Conservation (phyloP, 1,140 invertebrate species). For the Sipha flava region DNA sequence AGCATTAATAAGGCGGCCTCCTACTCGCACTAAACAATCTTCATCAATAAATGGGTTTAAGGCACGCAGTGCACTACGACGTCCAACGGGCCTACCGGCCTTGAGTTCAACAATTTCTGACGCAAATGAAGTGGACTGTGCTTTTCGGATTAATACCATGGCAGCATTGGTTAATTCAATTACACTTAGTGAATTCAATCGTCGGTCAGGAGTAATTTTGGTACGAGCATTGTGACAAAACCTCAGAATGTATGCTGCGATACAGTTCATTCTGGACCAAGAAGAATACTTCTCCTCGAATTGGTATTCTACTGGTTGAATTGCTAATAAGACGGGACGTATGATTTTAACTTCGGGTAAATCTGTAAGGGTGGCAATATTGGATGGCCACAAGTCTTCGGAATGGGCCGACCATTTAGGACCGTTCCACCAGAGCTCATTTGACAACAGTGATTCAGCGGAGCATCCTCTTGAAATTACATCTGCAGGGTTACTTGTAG, state of each 20-base stretch:
- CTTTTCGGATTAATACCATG: background rate
- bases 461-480: constrained; percentile 22
- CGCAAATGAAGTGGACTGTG: background rate
- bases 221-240: background rate
- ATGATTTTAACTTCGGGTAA: too few relatives aligned
- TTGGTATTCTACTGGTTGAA: too few relatives aligned
- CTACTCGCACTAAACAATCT: constrained; percentile 1
- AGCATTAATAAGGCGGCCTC: background rate
- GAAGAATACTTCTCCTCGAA: too few relatives aligned
- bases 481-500: constrained; percentile 34
- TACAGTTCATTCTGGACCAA: background rate
- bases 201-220: background rate
- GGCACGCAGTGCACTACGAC: background rate
- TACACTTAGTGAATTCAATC: background rate
- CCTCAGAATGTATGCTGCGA: background rate
- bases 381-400: too few relatives aligned
- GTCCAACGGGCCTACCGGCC: background rate
- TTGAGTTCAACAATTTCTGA: background rate
- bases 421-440: constrained; percentile 34
- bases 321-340: too few relatives aligned
- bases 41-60: background rate
- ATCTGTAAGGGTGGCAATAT: too few relatives aligned
- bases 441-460: background rate
- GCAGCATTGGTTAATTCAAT: background rate
- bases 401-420: constrained; percentile 6